Base-by-base conservation (phyloP, 2,113 vertebrate genomes). In the Oenanthe melanoleuca region DNA sequence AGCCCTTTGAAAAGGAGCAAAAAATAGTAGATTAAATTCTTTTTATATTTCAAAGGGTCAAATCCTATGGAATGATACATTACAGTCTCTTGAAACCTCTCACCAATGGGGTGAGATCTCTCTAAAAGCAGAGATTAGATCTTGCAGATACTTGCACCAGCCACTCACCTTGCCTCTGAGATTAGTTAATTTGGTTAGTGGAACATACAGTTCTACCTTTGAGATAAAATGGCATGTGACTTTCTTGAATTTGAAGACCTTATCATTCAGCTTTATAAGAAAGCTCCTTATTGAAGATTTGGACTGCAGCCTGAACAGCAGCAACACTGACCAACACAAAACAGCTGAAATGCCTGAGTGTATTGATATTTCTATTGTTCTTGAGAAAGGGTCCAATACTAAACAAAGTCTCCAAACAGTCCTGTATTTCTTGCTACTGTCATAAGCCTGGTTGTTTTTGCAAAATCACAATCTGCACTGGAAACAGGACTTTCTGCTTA, bases 1-100 rank as follows among this genome's bases (percentile, higher is more conserved):
- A 95, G 82, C 91, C 97, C 98, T 98, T 88, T 44, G 37, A 57
- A 87, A 96, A 90, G 72, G 66, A 94, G 73, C 18, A 77, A 94
- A 42, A 89, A 61, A 83, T 2, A 61, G 6, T 1, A 9, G 40
- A 59, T 83, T 33, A 57, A 72, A 65, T 45, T 70, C 40, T 69
- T 65, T 61, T 84, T 14, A 42, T 44, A 63, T 45, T 89, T 81
- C 42, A 31, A 45, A 67, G 20, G 53, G 10, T 78, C 40, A 86
- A 74, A 72, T 49, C n/a, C 53, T 65, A 22, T 9, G 42, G 33
- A n/a, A 69, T 3, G 8, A 33, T 6, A 33, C 4, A 22, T 12
- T 71, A 40, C 28, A 57, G 6, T 26, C 61, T 52, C 65, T 49
- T 74, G 28, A 71, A 91, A 89, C 7, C 8, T 75, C 50, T 82